Percentiles rank a stretch among this genome's conserved stretches.
Evolutionary conservation across 1,140 invertebrate genomes (phyloP).

Genomic region (Leucophenga varia): DNA sequence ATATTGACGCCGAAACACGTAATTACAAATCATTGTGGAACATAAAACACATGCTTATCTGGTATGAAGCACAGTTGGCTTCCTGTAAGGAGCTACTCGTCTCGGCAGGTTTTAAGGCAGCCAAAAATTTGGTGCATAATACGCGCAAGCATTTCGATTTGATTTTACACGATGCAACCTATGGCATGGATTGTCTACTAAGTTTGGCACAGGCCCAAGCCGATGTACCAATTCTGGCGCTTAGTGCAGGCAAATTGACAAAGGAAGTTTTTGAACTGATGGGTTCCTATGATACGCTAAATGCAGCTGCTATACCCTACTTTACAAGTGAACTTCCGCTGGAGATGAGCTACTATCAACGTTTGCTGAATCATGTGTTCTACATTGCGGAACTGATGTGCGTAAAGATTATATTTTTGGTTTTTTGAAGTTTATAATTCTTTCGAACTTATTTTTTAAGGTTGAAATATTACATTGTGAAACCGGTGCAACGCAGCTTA

Average conservation of each 20-base stretch:
- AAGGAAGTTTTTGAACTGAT: conserved; percentile 17
- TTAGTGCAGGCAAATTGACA: conserved; percentile 34
- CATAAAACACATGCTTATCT: conserved; percentile 28
- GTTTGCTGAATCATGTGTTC: conserved; percentile 40
- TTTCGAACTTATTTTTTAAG: not conserved
- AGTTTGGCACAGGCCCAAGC: not conserved
- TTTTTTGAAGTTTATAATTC: not conserved
- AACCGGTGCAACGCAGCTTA: conserved; percentile 3
- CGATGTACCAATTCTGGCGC: conserved; percentile 25
- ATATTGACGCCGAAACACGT: not conserved
- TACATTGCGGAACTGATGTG: conserved; percentile 25
- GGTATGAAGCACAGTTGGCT: conserved; percentile 27
- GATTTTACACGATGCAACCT: conserved; percentile 37
- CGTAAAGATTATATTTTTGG: conserved; percentile 3
- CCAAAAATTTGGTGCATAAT: not conserved
- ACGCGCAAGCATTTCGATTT: conserved; percentile 18
- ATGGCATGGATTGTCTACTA: conserved; percentile 28
- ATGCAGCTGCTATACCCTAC: conserved; percentile 27
- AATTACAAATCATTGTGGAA: conserved; percentile 11
- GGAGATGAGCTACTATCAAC: conserved; percentile 35
- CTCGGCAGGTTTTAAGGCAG: conserved; percentile 3
- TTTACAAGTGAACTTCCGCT: conserved; percentile 15
- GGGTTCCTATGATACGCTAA: conserved; percentile 28
- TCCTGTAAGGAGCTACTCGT: conserved; percentile 16
- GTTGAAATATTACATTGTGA: not conserved